A percentile compares a stretch with the other conserved stretches of the same genome.
Conservation (phyloP, 2,113 vertebrate species). For the Myotis lucifugus region DNA sequence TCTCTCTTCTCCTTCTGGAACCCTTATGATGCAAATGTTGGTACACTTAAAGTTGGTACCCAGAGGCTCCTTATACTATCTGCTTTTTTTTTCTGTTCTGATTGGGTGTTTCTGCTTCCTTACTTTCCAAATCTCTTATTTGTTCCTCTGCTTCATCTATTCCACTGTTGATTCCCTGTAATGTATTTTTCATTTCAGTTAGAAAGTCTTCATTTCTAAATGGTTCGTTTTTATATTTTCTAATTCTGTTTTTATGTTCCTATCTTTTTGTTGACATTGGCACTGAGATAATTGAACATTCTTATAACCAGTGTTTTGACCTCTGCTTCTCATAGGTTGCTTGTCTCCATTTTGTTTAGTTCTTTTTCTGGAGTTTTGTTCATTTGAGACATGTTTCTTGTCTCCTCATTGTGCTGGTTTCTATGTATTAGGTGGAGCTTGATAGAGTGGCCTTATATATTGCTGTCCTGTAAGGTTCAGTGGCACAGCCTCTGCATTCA, state of each 20-base stretch:
- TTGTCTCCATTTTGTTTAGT: background rate
- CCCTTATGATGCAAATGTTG: background rate
- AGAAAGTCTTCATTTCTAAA: background rate
- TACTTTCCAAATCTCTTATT: background rate
- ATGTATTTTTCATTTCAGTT: background rate
- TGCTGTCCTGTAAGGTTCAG: background rate
- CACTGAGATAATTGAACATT: background rate
- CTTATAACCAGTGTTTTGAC: background rate
- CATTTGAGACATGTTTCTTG: background rate
- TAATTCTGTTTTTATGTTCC: background rate
- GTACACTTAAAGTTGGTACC: background rate
- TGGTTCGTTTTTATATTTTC: background rate
- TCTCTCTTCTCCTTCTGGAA: background rate
- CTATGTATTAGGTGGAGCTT: background rate
- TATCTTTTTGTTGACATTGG: background rate
- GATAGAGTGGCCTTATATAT: background rate
- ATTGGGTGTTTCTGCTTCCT: background rate
- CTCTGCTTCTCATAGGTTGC: background rate
- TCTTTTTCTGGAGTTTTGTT: background rate
- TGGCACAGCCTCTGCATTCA: background rate
- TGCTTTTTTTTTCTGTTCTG: background rate
- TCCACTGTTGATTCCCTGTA: background rate
- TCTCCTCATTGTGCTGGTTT: background rate
- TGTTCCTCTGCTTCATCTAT: background rate
- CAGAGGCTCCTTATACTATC: background rate